Evolutionary conservation across 1,140 invertebrate species (phyloP).

Genomic region (Pemphigus obesinymphae): DNA sequence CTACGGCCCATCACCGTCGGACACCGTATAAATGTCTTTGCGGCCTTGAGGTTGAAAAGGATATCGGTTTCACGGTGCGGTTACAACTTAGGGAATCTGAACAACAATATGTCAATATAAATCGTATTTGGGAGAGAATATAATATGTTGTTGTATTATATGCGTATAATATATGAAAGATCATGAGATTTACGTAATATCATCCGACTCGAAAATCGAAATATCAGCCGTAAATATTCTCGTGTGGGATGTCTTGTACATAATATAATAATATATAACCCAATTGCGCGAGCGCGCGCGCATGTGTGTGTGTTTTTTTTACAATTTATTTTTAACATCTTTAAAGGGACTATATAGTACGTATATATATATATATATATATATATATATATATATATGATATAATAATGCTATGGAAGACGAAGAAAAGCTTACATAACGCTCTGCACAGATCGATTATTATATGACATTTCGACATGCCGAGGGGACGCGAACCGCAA

Average conservation of each 20-base stretch:
- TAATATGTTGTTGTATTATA: not conserved
- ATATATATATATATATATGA: not conserved
- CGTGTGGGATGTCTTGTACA: not conserved
- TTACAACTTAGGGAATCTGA: not conserved
- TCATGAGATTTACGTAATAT: constrained; percentile 4
- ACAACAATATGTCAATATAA: not conserved
- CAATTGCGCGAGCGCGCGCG: too few species aligned
- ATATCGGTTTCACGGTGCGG: not conserved
- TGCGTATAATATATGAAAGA: not conserved
- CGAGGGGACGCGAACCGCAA: constrained; percentile 11
- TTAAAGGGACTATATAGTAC: not conserved
- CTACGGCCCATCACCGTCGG: not conserved
- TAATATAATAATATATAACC: too few species aligned
- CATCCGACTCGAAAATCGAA: not conserved
- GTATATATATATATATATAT: not conserved
- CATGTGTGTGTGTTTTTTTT: not conserved
- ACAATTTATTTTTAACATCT: not conserved
- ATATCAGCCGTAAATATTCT: not conserved
- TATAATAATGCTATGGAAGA: not conserved
- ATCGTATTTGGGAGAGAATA: not conserved
- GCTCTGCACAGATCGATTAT: constrained; percentile 16
- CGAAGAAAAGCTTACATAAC: not conserved
- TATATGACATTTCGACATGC: not conserved
- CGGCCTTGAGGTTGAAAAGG: constrained; percentile 38
- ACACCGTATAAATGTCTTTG: not conserved